These are phyloP conservation scores for Nephrotoma guestfalica DNA, from an alignment of 2,888 invertebrate species.

Conservation along the genomic window DNA sequence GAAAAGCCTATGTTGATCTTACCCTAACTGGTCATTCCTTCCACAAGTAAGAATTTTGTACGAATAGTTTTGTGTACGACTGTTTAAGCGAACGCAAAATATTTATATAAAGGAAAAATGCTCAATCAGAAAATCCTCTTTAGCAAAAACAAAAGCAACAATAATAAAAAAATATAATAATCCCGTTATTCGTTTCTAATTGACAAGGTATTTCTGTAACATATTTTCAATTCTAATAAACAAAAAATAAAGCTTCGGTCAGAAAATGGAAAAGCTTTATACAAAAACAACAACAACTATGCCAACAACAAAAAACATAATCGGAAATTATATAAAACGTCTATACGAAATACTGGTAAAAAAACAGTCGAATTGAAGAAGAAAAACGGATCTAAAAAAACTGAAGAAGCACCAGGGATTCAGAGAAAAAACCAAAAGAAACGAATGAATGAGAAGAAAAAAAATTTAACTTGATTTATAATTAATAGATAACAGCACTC, in stretches of 20 bases:
- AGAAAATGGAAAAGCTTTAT: neutral
- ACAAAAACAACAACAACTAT: neutral
- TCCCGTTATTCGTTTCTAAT: neutral
- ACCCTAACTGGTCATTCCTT: too few relatives aligned
- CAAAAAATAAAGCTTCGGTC: neutral
- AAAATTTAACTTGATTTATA: neutral
- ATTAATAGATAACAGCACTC: neutral
- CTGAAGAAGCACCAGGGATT: neutral
- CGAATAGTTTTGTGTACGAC: too few relatives aligned
- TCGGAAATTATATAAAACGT: neutral
- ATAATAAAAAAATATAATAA: neutral
- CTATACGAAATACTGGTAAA: neutral
- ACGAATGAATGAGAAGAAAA: neutral
- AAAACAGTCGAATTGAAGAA: neutral
- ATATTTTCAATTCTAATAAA: neutral
- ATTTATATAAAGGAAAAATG: neutral
- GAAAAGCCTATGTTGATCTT: too few relatives aligned
- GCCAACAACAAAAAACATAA: neutral
- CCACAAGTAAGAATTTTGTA: too few relatives aligned
- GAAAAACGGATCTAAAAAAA: neutral
- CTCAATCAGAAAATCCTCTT: neutral
- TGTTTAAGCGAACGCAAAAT: neutral
- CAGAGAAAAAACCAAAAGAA: neutral
- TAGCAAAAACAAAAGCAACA: neutral
- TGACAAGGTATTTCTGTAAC: neutral